phyloP scores from a whole-genome alignment of 2,888 invertebrate species.

The Syritta pipiens region DNA sequence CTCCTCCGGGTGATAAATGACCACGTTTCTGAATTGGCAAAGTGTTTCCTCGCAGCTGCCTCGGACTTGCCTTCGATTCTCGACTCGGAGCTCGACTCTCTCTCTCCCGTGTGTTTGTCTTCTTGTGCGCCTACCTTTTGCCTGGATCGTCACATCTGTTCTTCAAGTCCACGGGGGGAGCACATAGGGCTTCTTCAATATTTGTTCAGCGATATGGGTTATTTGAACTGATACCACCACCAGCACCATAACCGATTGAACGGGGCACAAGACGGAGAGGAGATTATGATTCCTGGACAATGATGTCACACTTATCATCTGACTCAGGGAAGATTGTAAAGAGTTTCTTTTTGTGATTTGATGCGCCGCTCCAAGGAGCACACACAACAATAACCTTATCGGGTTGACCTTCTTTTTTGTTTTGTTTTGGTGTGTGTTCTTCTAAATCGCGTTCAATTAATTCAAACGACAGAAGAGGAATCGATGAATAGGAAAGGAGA shows the following conservation, averaged over 20 bases:
- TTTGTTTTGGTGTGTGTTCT: no score
- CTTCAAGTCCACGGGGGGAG: no score
- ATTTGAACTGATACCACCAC: slow-evolving; percentile 57
- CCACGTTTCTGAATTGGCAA: slow-evolving; percentile 58
- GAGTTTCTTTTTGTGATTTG: slow-evolving; percentile 8
- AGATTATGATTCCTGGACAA: slow-evolving; percentile 56
- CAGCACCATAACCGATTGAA: not conserved
- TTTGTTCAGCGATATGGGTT: slow-evolving; percentile 66
- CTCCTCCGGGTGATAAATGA: slow-evolving; percentile 60
- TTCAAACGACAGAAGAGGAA: slow-evolving; percentile 33
- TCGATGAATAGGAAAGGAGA: slow-evolving; percentile 13
- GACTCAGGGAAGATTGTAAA: slow-evolving; percentile 21
- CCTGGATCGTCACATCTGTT: not conserved
- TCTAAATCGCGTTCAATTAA: slow-evolving; percentile 60
- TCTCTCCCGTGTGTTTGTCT: slow-evolving; percentile 17
- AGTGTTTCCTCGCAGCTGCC: slow-evolving; percentile 63
- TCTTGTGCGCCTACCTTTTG: slow-evolving; percentile 18
- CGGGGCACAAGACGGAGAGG: not conserved
- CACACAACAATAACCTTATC: slow-evolving; percentile 43
- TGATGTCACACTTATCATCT: slow-evolving; percentile 66
- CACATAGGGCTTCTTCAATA: slow-evolving; percentile 59
- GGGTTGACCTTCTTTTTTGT: slow-evolving; percentile 48
- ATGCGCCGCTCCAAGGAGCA: not conserved
- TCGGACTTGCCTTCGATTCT: slow-evolving; percentile 16
- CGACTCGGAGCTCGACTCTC: slow-evolving; percentile 18